Percentiles rank a stretch among this genome's conserved stretches.
phyloP scores from a whole-genome alignment of 2,797 vertebrate genomes.

The Hydrolagus colliei region DNA sequence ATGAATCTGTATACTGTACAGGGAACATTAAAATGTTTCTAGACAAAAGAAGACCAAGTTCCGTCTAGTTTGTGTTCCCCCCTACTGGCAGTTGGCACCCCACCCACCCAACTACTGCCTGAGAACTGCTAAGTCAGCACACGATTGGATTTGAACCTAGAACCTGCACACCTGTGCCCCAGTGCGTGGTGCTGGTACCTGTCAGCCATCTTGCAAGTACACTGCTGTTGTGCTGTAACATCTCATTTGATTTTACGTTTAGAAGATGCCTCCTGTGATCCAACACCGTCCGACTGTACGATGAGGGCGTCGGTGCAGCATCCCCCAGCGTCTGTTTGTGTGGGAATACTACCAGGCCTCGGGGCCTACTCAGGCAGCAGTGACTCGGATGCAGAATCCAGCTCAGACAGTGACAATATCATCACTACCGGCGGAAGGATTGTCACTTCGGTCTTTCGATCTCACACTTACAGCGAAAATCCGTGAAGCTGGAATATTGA shows the following conservation, averaged over 20 bases:
- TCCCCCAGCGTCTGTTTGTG: constrained; percentile 84
- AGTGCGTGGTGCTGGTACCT: too few species aligned
- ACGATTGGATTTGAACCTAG: too few species aligned
- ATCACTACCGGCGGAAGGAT: constrained; percentile 74
- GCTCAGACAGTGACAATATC: constrained; percentile 93
- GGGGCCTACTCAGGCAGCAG: constrained; percentile 92
- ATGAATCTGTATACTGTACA: too few species aligned
- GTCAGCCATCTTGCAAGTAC: neutral
- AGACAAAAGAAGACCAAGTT: too few species aligned
- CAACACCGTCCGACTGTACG: neutral
- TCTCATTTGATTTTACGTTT: constrained; percentile 21
- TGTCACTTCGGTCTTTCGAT: constrained; percentile 67
- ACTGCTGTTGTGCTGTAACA: neutral
- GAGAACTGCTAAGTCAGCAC: neutral
- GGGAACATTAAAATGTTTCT: too few species aligned
- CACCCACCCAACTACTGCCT: neutral
- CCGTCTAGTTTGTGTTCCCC: too few species aligned
- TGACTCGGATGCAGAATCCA: constrained; percentile 92
- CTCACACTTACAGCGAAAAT: constrained; percentile 61
- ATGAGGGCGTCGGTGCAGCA: constrained; percentile 65
- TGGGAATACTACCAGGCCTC: constrained; percentile 87
- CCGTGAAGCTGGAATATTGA: constrained; percentile 42
- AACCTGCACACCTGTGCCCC: neutral
- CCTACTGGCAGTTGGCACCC: too few species aligned
- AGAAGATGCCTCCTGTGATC: constrained; percentile 14